phyloP scores from a whole-genome alignment of 2,888 invertebrate species.

The Hirtodrosophila confusa region DNA sequence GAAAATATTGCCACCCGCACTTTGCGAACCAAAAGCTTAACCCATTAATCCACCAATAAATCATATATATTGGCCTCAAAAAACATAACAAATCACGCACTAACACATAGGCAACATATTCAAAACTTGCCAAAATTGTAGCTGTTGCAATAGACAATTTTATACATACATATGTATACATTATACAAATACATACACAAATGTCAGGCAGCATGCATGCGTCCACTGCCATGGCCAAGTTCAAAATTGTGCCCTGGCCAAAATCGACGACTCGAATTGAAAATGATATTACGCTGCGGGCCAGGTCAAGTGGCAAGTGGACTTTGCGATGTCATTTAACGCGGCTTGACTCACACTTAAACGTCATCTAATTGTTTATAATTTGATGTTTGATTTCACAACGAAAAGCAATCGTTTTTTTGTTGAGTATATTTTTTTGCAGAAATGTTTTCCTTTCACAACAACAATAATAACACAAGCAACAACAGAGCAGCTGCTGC shows the following conservation, averaged over 20 bases:
- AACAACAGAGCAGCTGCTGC: slow-evolving; percentile 52
- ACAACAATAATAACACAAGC: slow-evolving; percentile 37
- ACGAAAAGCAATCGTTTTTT: slow-evolving; percentile 50
- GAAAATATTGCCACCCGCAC: slow-evolving; percentile 26
- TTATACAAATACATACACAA: slow-evolving; percentile 24
- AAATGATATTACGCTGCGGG: slow-evolving; percentile 15
- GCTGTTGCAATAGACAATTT: slow-evolving; percentile 13
- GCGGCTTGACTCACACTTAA: slow-evolving; percentile 26
- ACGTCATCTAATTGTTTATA: slow-evolving; percentile 35
- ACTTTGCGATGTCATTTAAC: slow-evolving; percentile 4
- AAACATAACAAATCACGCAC: slow-evolving; percentile 8
- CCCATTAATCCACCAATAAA: not conserved
- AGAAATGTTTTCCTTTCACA: slow-evolving; percentile 55
- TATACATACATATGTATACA: slow-evolving; percentile 19
- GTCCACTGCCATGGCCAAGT: slow-evolving; percentile 69
- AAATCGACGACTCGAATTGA: slow-evolving; percentile 32
- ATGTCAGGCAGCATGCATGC: slow-evolving; percentile 32
- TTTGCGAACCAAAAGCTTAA: slow-evolving; percentile 1
- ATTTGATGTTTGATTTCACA: slow-evolving; percentile 48
- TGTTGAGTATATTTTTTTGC: slow-evolving; percentile 22
- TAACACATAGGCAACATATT: not conserved
- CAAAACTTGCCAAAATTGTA: slow-evolving; percentile 19
- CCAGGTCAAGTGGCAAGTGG: slow-evolving; percentile 25
- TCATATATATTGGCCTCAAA: not conserved
- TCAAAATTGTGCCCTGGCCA: slow-evolving; percentile 50